phyloP scores from a whole-genome alignment of 2,113 vertebrate species.

The Microcebus lehilahytsara region DNA sequence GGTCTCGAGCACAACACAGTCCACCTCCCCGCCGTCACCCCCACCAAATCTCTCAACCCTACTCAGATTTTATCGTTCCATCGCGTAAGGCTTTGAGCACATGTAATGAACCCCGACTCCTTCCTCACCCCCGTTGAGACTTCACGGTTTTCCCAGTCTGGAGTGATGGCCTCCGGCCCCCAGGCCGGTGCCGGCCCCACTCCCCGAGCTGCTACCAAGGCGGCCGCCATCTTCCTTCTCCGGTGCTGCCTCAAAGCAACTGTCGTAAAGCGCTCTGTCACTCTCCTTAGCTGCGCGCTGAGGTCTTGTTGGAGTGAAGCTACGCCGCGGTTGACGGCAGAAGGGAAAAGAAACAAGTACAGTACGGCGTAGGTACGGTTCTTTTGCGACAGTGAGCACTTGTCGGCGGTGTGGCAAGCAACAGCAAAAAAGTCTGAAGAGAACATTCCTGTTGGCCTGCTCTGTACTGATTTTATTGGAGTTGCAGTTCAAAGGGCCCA shows the following conservation, averaged over 20 bases:
- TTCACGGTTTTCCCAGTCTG: too few relatives aligned
- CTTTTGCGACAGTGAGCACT: conserved; percentile 22
- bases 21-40: not conserved
- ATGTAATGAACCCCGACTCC: not conserved
- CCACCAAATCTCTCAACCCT: not conserved
- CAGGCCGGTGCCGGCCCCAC: too few relatives aligned
- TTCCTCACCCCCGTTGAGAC: conserved; percentile 80
- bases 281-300: not conserved
- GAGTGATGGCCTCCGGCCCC: too few relatives aligned
- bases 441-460: not conserved
- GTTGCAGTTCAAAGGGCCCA: not conserved
- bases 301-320: not conserved
- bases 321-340: not conserved
- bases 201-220: conserved; percentile 50
- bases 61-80: not conserved
- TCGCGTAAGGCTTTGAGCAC: not conserved
- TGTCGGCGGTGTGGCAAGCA: conserved; percentile 7
- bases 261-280: conserved; percentile 77
- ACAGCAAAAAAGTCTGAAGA: not conserved
- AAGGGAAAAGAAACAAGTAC: not conserved
- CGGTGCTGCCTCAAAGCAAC: conserved; percentile 60
- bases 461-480: not conserved
- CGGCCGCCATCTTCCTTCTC: conserved; percentile 72
- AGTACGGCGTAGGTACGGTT: accelerated
- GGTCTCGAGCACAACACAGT: not conserved